Evolutionary conservation across 2,797 vertebrate genomes (phyloP), one percentile per base, ranked within the genome.

Genomic region (Alcedo quadribrachys): DNA sequence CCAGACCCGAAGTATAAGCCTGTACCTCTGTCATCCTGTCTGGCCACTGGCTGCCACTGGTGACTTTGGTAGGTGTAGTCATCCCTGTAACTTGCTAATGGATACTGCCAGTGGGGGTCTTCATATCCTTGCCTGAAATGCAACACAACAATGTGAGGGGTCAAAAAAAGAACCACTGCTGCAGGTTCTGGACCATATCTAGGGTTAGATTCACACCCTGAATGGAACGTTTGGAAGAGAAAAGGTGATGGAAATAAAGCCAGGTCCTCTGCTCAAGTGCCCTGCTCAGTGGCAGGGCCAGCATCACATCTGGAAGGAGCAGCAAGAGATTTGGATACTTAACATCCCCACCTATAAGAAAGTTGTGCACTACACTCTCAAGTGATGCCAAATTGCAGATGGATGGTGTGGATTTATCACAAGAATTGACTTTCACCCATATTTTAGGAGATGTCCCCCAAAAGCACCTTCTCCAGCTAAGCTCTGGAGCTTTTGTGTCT

Each of bases 41-140:
- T 74, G 5, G 46, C 30, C 79, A 66, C 81, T 0, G 73, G 90
- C 40, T 82, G 92, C 80, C 96, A 30, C 8, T 53, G 96, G 67
- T 94, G 90, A 51, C 71, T 61, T 70, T 92, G 87, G 50, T 96
- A 96, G 27, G 68, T 37, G 15, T 98, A 97, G 80, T 94, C 93
- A 33, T 98, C 97, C 87, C 97, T 86, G 15, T 97, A 96, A 80
- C 94, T 95, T 90, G 97, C 94, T 74, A 92, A 65, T 40, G 83
- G 71, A 40, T 97, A 96, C 69, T 91, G 95, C 86, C 97, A 95
- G 9, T 96, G 91, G 2, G 85, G 81, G 32, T 98, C 98, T 89
- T 98, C 97, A 55, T 97, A 97, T 3, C 95, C 97, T 63, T 97
- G 97, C 92, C 99, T 99, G 94, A 71, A 98, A 96, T 5, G 93